Evolutionary conservation across 2,113 vertebrate genomes (phyloP), one percentile per base, ranked within the genome.

Genomic region (Myiozetetes cayanensis): DNA sequence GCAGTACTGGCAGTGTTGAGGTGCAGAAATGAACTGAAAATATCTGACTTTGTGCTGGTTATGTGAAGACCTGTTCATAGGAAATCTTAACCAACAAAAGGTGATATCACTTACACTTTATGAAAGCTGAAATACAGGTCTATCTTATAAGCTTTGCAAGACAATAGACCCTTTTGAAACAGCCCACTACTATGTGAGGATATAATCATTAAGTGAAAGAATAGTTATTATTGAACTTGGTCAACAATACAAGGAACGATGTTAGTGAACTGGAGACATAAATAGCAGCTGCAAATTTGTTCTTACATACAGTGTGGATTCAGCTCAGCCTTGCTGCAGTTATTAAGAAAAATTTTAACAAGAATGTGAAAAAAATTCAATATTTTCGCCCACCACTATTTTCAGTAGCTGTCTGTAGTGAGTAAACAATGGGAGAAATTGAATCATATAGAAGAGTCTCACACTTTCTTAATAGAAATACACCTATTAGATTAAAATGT

Each of bases 281-380:
- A 90, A 43, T 24, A 85, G 10, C n/a, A 50, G 16, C 10, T 41
- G 8, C 10, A 89, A 68, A 61, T 75, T 75, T 6, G 5, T 1
- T 35, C 11, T 7, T n/a, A 14, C 2, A 23, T 35, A 39, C 0
- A 0, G 8, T 33, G 46, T 59, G 7, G 20, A 39, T 81, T 87
- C 14, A 61, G 3, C 4, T 87, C 11, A 70, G 23, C 16, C 10
- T 14, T 62, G 8, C 47, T 71, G 43, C 21, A 53, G 8, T 49
- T 79, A 13, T 6, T 28, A 20, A 75, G 25, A 68, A 50, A 68
- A 56, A 1, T 15, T 7, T 49, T 72, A 47, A 75, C 18, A 75
- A 46, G 66, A 79, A 63, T 37, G 4, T 22, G 58, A 74, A 62
- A 9, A 71, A 8, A 49, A 62, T 20, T 73, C 27, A 25, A 17